Evolutionary conservation across 2,888 invertebrate genomes (phyloP), one percentile per base, ranked within the genome.

Genomic region (Lasioglossum figueresi): DNA sequence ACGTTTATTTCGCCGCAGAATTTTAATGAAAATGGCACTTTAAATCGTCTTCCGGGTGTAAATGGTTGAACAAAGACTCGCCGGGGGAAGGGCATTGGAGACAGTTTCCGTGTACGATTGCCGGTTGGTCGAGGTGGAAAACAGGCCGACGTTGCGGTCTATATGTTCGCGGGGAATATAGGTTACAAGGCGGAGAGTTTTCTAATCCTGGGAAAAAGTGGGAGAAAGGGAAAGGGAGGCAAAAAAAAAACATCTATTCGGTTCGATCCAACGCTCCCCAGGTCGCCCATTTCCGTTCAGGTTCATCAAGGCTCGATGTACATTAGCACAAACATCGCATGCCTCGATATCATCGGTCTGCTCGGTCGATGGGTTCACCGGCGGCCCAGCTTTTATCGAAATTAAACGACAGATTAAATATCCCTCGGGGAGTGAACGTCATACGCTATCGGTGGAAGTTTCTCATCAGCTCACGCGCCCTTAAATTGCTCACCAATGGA

Each of bases 321-420:
- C 87, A 87, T 87, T 86, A 87, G 86, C 83, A 70, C 68, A 83
- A 80, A 80, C 82, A 80, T 86, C 87, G 86, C 83, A 73, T 86
- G 87, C 70, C 76, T 76, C 66, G 78, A 79, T 73, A 86, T 81
- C 83, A 73, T 81, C 80, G 80, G 59, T 77, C 78, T 45, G 34
- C 80, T 52, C 59, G 34, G 43, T 34, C 40, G 75, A 79, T 70
- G 37, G 66, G 59, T 71, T 82, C 80, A 37, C 66, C 14, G 31
- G n/a, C n/a, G 43, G 56, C 48, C 66, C 52, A 14, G 87, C 87
- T 87, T 87, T 87, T 87, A 87, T 87, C 87, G 86, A 82, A 86
- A 86, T 86, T 86, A 85, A 86, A 86, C 86, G 86, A 86, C 82
- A 86, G 86, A 86, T 86, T 85, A 86, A 86, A 85, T 82, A 82